Percentiles rank a stretch among this genome's conserved stretches.
phyloP scores from a whole-genome alignment of 2,797 vertebrate genomes.

The Lateolabrax maculatus region DNA sequence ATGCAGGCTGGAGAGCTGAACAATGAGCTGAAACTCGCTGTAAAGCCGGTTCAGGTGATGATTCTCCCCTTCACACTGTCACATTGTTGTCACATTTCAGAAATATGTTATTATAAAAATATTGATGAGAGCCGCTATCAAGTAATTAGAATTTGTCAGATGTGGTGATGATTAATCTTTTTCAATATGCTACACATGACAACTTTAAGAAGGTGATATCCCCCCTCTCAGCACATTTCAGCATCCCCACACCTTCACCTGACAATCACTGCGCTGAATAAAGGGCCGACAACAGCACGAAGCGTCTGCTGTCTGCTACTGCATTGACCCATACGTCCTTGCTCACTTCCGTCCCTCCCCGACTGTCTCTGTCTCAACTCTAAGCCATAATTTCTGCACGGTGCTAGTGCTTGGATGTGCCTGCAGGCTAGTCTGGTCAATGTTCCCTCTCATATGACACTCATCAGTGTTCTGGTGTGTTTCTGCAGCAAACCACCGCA shows the following conservation, averaged over 20 bases:
- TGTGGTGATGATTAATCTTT: neutral
- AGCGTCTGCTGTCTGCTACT: constrained; percentile 44
- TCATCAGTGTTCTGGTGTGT: constrained; percentile 65
- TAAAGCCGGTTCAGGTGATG: neutral
- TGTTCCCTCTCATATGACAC: constrained; percentile 56
- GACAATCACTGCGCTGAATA: constrained; percentile 35
- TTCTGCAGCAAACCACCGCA: constrained; percentile 54
- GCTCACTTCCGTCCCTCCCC: constrained; percentile 39
- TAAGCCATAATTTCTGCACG: constrained; percentile 52
- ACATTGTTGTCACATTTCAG: neutral
- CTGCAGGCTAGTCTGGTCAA: constrained; percentile 64
- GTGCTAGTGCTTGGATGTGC: constrained; percentile 46
- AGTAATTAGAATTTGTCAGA: constrained; percentile 3
- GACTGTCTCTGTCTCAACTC: constrained; percentile 28
- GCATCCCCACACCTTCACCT: constrained; percentile 30
- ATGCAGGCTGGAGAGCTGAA: neutral
- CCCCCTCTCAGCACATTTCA: constrained; percentile 32
- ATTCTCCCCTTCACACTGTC: neutral
- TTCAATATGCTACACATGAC: constrained; percentile 17
- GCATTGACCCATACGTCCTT: constrained; percentile 67
- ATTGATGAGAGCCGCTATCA: neutral
- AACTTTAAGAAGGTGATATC: constrained; percentile 20
- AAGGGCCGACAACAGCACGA: neutral
- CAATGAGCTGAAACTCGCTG: neutral
- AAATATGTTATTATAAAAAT: neutral